phyloP scores from a whole-genome alignment of 1,140 invertebrate genomes.

The Scaptomyza hsui region DNA sequence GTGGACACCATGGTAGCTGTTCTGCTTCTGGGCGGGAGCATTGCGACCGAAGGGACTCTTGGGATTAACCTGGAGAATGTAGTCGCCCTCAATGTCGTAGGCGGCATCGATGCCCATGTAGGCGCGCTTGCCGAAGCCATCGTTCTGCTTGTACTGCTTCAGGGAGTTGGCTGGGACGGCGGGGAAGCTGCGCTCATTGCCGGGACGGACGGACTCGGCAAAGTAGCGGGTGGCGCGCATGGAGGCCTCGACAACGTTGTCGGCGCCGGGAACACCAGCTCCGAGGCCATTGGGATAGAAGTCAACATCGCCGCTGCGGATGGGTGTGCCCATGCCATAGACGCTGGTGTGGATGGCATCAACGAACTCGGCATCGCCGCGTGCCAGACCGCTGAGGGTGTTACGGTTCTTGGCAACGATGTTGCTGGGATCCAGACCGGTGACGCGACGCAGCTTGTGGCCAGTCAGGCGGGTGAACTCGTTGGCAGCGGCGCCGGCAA shows the following conservation, averaged over 20 bases:
- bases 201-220: slow-evolving; percentile 86
- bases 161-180: slow-evolving; percentile 71
- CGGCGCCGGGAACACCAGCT: slow-evolving; percentile 84
- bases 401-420: slow-evolving; percentile 86
- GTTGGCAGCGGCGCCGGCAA: slow-evolving; percentile 85
- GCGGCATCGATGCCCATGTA: slow-evolving; percentile 79
- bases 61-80: slow-evolving; percentile 78
- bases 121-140: slow-evolving; percentile 72
- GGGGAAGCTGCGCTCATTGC: slow-evolving; percentile 78
- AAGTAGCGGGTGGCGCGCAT: slow-evolving; percentile 87
- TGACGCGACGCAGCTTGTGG: slow-evolving; percentile 86
- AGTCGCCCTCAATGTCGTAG: slow-evolving; percentile 73
- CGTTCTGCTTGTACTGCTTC: slow-evolving; percentile 71
- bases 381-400: slow-evolving; percentile 85
- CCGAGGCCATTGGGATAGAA: slow-evolving; percentile 90
- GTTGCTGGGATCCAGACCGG: slow-evolving; percentile 89
- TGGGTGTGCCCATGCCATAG: slow-evolving; percentile 88
- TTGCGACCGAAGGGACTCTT: slow-evolving; percentile 80
- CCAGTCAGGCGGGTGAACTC: slow-evolving; percentile 86
- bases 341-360: slow-evolving; percentile 91
- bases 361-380: slow-evolving; percentile 86
- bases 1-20: slow-evolving; percentile 63
- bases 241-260: slow-evolving; percentile 87
- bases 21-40: slow-evolving; percentile 69
- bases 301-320: slow-evolving; percentile 89